Conservation (phyloP, 2,888 invertebrate species). For the Saturnia pavonia region DNA sequence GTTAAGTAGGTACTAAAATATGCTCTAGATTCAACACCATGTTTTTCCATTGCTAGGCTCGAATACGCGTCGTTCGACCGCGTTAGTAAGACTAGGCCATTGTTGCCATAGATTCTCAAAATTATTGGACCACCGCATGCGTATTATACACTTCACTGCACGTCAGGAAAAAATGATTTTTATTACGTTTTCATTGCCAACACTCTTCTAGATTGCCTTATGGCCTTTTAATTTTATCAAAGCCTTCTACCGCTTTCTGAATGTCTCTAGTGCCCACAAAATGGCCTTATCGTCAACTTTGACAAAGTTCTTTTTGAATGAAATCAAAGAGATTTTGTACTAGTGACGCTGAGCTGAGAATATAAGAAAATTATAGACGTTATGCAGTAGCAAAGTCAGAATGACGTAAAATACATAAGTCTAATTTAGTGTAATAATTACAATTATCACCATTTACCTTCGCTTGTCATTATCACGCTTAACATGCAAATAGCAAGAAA, state of each 20-base stretch:
- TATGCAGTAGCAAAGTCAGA: background rate
- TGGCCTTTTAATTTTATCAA: no score
- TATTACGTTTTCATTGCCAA: no score
- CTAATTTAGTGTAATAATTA: conserved; percentile 5
- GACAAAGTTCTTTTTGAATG: no score
- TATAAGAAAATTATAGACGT: background rate
- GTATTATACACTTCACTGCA: no score
- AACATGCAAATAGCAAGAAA: conserved; percentile 10
- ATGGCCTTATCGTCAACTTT: no score
- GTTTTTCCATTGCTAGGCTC: background rate
- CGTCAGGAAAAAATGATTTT: no score
- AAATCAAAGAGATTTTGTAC: background rate
- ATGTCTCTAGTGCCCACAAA: no score
- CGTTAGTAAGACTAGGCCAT: background rate
- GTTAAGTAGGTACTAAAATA: background rate
- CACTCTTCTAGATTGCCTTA: no score
- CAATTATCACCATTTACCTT: conserved; percentile 13
- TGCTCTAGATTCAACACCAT: background rate
- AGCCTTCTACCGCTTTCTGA: no score
- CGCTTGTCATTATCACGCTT: conserved; percentile 10
- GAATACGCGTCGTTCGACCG: background rate
- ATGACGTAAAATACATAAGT: background rate
- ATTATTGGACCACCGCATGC: no score
- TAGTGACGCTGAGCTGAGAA: background rate
- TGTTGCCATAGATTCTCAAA: no score